phyloP scores from a whole-genome alignment of 2,797 vertebrate genomes.

The Rallus crepitans region DNA sequence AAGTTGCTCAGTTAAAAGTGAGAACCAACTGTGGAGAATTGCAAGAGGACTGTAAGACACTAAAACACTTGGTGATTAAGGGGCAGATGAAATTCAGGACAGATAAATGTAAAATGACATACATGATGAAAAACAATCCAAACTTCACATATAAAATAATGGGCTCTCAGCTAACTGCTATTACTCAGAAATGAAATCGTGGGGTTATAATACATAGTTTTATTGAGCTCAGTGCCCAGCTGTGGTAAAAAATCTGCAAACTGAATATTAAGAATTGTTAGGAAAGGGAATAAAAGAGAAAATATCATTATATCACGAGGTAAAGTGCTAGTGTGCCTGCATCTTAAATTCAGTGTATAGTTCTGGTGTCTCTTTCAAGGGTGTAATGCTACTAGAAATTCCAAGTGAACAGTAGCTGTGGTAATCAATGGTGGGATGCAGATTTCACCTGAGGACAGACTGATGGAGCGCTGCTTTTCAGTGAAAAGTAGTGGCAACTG shows the following conservation, averaged over 20 bases:
- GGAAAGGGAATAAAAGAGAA: neutral
- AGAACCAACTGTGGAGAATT: neutral
- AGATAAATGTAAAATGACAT: constrained; percentile 1
- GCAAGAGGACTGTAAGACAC: neutral
- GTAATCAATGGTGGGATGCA: neutral
- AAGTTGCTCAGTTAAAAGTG: neutral
- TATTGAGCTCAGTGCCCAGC: neutral
- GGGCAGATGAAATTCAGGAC: neutral
- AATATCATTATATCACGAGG: neutral
- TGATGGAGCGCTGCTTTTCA: neutral
- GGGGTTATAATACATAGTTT: neutral
- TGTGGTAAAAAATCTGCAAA: neutral
- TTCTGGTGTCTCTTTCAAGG: neutral
- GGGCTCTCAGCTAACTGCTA: neutral
- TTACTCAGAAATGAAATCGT: constrained; percentile 30
- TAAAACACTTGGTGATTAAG: neutral
- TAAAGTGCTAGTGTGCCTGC: neutral
- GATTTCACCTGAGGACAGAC: neutral
- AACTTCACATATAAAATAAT: neutral
- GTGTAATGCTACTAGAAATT: neutral
- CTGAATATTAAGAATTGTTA: neutral
- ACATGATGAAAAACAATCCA: constrained; percentile 1
- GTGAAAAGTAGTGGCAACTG: neutral
- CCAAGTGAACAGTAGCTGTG: neutral
- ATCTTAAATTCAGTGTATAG: neutral